Conservation (phyloP, 2,888 invertebrate species). For the Ochropleura leucogaster region DNA sequence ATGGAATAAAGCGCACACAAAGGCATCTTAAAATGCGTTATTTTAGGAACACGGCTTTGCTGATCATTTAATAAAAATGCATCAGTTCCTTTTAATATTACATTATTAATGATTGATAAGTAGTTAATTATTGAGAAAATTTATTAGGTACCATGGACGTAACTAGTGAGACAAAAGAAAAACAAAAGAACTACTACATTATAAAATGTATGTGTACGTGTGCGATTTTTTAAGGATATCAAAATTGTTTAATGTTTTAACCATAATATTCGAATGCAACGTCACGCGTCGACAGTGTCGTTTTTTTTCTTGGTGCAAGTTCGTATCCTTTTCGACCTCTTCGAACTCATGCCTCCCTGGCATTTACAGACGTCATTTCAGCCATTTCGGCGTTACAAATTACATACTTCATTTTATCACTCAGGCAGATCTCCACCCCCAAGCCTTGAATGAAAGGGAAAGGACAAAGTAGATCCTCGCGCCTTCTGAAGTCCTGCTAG, state of each 20-base stretch:
- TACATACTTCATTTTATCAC: slow-evolving; percentile 61
- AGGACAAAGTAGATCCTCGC: slow-evolving; percentile 76
- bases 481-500: slow-evolving; percentile 86
- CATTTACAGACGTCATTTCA: slow-evolving; percentile 78
- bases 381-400: slow-evolving; percentile 81
- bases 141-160: no score
- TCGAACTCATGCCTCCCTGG: slow-evolving; percentile 72
- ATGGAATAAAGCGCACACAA: slow-evolving; percentile 4
- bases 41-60: not conserved
- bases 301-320: slow-evolving; percentile 10
- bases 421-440: slow-evolving; percentile 58
- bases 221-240: not conserved
- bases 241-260: not conserved
- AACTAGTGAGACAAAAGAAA: not conserved
- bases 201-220: no score
- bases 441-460: slow-evolving; percentile 72
- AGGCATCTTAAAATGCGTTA: not conserved
- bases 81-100: not conserved
- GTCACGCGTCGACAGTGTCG: not conserved
- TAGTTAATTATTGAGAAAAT: not conserved
- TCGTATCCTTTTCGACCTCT: slow-evolving; percentile 51
- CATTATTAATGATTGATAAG: not conserved
- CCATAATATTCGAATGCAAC: not conserved
- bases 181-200: no score
- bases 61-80: not conserved